Percentiles rank a stretch among this genome's conserved stretches.
Evolutionary conservation across 1,140 invertebrate genomes (phyloP).

Genomic region (Oscheius sp.): DNA sequence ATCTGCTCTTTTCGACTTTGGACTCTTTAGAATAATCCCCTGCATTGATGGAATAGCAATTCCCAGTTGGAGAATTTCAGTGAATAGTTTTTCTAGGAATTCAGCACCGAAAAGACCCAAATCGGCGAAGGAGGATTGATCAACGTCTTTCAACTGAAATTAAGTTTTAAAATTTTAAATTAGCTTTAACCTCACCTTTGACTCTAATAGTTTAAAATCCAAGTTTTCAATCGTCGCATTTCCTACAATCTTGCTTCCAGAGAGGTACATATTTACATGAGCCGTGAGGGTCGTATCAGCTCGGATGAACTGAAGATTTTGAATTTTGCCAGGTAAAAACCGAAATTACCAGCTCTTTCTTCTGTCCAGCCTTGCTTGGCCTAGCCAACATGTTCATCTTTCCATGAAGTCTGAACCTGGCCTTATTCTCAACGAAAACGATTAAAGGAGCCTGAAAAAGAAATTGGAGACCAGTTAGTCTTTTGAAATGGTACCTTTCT

Average conservation of each 20-base stretch:
- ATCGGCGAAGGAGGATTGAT: constrained; percentile 56
- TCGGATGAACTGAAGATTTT: constrained; percentile 17
- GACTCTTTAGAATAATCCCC: constrained; percentile 58
- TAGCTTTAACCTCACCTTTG: constrained; percentile 8
- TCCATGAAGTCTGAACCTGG: constrained; percentile 55
- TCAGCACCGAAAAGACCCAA: constrained; percentile 59
- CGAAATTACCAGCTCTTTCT: constrained; percentile 41
- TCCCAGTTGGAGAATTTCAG: constrained; percentile 60
- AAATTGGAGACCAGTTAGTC: background rate
- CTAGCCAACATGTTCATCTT: constrained; percentile 56
- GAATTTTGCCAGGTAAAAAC: background rate
- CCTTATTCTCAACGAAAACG: constrained; percentile 58
- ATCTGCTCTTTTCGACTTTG: constrained; percentile 45
- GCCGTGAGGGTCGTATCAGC: constrained; percentile 60
- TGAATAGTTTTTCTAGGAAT: constrained; percentile 58
- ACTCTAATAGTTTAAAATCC: constrained; percentile 57
- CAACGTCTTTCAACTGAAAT: constrained; percentile 52
- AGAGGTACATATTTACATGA: constrained; percentile 56
- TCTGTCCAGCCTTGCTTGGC: constrained; percentile 39
- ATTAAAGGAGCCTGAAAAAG: constrained; percentile 48
- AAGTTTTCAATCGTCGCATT: constrained; percentile 58
- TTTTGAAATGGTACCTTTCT: constrained; percentile 44
- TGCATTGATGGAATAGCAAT: constrained; percentile 57
- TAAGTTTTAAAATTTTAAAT: background rate
- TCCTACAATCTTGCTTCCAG: constrained; percentile 37